Conservation (phyloP, 2,888 invertebrate genomes). For the Lasius fuliginosus region DNA sequence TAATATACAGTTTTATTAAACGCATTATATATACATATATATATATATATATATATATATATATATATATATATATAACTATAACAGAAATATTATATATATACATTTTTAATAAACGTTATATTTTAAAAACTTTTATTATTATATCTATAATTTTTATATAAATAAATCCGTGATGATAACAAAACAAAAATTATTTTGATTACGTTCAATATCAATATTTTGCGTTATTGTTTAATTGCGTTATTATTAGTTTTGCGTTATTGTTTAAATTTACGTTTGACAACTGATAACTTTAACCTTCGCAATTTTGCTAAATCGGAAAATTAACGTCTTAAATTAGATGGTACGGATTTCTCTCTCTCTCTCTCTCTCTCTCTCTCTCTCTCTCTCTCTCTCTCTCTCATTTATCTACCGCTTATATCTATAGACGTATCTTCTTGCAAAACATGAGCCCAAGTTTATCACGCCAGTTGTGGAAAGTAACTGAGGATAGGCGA, state of each 20-base stretch:
- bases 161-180: background rate
- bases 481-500: background rate
- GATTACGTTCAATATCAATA: background rate
- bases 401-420: constrained; percentile 11
- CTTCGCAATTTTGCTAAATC: background rate
- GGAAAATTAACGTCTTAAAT: constrained; percentile 24
- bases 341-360: background rate
- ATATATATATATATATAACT: background rate
- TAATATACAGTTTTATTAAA: background rate
- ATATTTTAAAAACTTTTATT: background rate
- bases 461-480: constrained; percentile 19
- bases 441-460: constrained; percentile 1
- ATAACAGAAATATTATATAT: background rate
- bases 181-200: background rate
- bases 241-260: background rate
- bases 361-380: too few species aligned
- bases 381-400: too few species aligned
- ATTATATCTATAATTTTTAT: background rate
- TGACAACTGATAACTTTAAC: background rate
- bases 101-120: background rate
- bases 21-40: background rate
- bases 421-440: background rate
- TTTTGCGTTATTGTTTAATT: background rate
- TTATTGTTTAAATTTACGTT: background rate
- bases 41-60: too few species aligned